Base-by-base conservation (phyloP, 2,888 invertebrate genomes). In the Aphidoletes aphidimyza region DNA sequence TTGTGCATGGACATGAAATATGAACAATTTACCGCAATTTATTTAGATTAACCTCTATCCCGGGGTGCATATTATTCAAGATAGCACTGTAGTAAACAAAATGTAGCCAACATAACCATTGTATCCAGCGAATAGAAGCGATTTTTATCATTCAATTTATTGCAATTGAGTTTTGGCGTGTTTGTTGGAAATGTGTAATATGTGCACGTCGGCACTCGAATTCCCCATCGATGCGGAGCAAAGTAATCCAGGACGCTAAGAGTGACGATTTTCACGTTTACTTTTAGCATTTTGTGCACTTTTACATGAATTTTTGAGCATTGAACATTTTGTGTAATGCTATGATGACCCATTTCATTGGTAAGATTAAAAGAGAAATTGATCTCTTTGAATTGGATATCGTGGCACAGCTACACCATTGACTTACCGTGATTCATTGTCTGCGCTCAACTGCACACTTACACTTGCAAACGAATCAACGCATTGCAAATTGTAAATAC, bases 331-430 rank as follows among this genome's bases (percentile, higher is more conserved):
- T 30, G 69, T 69, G 30, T 69, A 30, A 30, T 69, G 69, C 69
- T 30, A 30, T 11, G 14, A 30, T 69, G 69, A 69, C 69, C 69
- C 69, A 69, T 69, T 69, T 69, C 30, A 69, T 34, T 30, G 30
- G 11, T 11, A 69, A 69, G 69, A 69, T 69, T 30, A 69, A 69
- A 69, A 69, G 69, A 69, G 69, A 69, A 69, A 69, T 69, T 69
- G 69, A 69, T 69, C 69, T 69, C 69, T 14, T 69, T 26, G 69
- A 30, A 69, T 69, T 54, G 54, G n/a, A 54, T 54, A 69, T 69
- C 69, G 30, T n/a, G n/a, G 34, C 54, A 54, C 3, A 54, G 30
- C 30, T 69, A 69, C 34, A 14, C 34, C 14, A 30, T 69, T 30
- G 9, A 30, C 34, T 22, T 54, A 14, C 3, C 26, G 5, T 54